These are phyloP conservation scores for Myodes glareolus DNA, from an alignment of 2,113 vertebrate genomes.

Conservation along the genomic window DNA sequence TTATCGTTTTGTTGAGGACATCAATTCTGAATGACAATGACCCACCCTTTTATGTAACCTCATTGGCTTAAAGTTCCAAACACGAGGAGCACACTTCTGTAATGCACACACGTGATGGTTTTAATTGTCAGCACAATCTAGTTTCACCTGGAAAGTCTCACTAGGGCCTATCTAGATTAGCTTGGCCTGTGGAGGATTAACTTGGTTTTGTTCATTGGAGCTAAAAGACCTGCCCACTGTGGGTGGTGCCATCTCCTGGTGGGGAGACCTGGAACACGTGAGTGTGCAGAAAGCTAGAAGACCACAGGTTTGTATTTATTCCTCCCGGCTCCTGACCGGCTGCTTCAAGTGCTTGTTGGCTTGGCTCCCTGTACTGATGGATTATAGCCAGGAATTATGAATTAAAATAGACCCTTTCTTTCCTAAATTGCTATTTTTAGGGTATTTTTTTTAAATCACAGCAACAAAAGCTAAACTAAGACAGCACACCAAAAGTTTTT, in stretches of 20 bases:
- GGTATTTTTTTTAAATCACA: neutral
- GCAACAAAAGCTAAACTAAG: neutral
- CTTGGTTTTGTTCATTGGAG: neutral
- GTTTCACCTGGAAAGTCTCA: neutral
- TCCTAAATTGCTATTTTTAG: neutral
- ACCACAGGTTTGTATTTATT: too few species aligned
- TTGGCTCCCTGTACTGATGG: too few species aligned
- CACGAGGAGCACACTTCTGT: neutral
- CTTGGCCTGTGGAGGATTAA: neutral
- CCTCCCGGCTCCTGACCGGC: too few species aligned
- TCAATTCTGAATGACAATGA: constrained; percentile 50
- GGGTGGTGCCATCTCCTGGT: neutral
- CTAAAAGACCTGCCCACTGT: neutral
- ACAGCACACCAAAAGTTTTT: neutral
- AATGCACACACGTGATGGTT: neutral
- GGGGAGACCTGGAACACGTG: neutral
- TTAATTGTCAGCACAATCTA: neutral
- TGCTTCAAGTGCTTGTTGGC: neutral
- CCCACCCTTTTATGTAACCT: neutral
- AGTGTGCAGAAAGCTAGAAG: neutral
- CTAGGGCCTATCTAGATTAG: neutral
- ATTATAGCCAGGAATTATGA: neutral
- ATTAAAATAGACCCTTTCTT: neutral
- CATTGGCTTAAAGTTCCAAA: constrained; percentile 22
- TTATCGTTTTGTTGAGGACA: constrained; percentile 53